Evolutionary conservation across 1,140 invertebrate species (phyloP).

Genomic region (Aradophagus sp.): DNA sequence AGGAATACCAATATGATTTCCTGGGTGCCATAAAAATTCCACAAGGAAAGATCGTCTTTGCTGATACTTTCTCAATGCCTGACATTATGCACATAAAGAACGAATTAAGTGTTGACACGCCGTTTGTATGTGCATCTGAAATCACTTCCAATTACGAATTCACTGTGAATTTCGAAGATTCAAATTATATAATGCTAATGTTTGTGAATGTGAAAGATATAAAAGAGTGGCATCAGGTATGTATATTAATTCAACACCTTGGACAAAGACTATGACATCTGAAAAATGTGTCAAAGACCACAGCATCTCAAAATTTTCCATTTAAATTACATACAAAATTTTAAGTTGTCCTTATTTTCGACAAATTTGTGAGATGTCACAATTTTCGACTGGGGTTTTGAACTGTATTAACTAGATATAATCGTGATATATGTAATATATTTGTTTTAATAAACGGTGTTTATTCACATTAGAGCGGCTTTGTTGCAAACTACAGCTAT

Average conservation of each 20-base stretch:
- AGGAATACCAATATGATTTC: constrained; percentile 73
- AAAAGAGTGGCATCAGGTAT: constrained; percentile 77
- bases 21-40: constrained; percentile 73
- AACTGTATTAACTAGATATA: too few relatives aligned
- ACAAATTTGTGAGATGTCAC: too few relatives aligned
- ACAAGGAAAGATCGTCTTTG: constrained; percentile 74
- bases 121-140: constrained; percentile 77
- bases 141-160: constrained; percentile 79
- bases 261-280: too few relatives aligned
- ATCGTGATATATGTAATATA: too few relatives aligned
- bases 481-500: constrained; percentile 74
- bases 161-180: constrained; percentile 70
- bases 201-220: constrained; percentile 75
- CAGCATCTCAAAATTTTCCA: constrained; percentile 35
- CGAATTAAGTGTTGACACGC: constrained; percentile 79
- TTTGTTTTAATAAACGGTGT: too few relatives aligned
- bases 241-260: too few relatives aligned
- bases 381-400: too few relatives aligned
- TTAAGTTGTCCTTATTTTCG: not conserved
- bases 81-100: constrained; percentile 81
- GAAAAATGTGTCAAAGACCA: too few relatives aligned
- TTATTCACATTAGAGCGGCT: constrained; percentile 64
- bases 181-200: constrained; percentile 76
- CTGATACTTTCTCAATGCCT: constrained; percentile 72
- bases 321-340: not conserved